Evolutionary conservation across 92 coral and sea anemone species (phyloP), one percentile per base, ranked within the genome.

Genomic region (Parazoanthus atlanticus): DNA sequence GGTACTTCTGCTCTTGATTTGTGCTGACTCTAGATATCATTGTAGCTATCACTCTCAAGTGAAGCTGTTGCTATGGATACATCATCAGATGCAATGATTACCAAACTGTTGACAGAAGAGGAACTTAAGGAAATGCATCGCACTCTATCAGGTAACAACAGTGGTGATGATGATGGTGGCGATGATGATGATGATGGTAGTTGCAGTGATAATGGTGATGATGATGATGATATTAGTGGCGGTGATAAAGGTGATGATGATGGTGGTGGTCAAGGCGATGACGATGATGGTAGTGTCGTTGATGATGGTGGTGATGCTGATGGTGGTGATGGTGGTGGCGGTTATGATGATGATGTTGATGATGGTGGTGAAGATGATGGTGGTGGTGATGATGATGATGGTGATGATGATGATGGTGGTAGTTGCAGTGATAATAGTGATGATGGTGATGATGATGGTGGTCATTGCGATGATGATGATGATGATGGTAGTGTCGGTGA

Each of bases 81-180:
- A 49, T 86, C 88, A 26, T 89, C 89, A 78, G 96, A 95, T 83
- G 90, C 89, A 31, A 34, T 91, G 76, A 95, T 95, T 16, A 86
- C 93, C 29, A 89, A 89, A 41, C 82, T 95, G 33, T 85, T 93
- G n/a, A 78, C 94, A 26, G 88, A 86, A 19, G 94, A 92, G 7
- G 94, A 92, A 73, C 90, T 85, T 70, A 74, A 71, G 33, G 94
- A 92, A 67, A 84, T 92, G 43, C 88, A 81, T 23, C 85, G 90
- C 40, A 74, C 89, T 40, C 54, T 34, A 16, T 64, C 91, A 88
- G 93, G 93, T 91, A 0, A 54, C 13, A 43, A 40, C 17, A 15
- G 23, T 74, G 81, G 4, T 54, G 28, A 15, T 36, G 81, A 6
- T 75, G 41, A 28, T 54, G 54, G 21, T 17, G 16, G 77, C 6